These are phyloP conservation scores for Orgyia antiqua DNA, from an alignment of 2,888 invertebrate species.

Conservation along the genomic window DNA sequence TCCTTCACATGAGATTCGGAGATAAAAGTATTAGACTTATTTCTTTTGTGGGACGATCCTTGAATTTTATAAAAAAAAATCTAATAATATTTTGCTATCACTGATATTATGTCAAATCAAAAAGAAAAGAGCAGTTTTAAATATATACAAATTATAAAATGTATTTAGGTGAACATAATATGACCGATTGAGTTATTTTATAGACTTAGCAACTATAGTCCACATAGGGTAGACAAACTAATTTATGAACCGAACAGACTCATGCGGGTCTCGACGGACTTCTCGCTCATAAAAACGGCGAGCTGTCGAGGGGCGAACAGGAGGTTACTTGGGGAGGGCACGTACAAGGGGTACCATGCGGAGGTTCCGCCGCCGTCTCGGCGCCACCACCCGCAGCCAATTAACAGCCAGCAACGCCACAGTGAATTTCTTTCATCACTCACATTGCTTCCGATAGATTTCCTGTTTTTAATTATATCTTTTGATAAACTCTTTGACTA, in stretches of 20 bases:
- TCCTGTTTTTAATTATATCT: constrained; percentile 42
- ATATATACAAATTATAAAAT: too few species aligned
- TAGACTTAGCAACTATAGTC: not conserved
- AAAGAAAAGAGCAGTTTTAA: too few species aligned
- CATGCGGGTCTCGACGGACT: constrained; percentile 58
- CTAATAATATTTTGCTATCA: too few species aligned
- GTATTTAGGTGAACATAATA: too few species aligned
- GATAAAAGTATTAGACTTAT: too few species aligned
- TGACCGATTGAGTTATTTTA: too few species aligned
- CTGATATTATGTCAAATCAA: too few species aligned
- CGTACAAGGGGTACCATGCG: constrained; percentile 62
- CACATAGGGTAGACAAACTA: not conserved
- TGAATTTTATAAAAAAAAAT: too few species aligned
- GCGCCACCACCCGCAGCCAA: constrained; percentile 78
- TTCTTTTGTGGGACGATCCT: constrained; percentile 8
- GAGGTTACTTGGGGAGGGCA: constrained; percentile 51
- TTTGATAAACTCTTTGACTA: not conserved
- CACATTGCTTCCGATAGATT: constrained; percentile 74
- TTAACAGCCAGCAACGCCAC: constrained; percentile 72
- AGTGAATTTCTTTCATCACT: constrained; percentile 72
- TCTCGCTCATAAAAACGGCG: constrained; percentile 68
- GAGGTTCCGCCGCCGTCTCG: constrained; percentile 77
- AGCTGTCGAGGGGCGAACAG: constrained; percentile 55
- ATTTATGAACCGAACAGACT: constrained; percentile 37
- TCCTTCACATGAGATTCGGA: constrained; percentile 22